These are phyloP conservation scores for Trichogramma pretiosum DNA, from an alignment of 1,140 invertebrate genomes.

Conservation along the genomic window DNA sequence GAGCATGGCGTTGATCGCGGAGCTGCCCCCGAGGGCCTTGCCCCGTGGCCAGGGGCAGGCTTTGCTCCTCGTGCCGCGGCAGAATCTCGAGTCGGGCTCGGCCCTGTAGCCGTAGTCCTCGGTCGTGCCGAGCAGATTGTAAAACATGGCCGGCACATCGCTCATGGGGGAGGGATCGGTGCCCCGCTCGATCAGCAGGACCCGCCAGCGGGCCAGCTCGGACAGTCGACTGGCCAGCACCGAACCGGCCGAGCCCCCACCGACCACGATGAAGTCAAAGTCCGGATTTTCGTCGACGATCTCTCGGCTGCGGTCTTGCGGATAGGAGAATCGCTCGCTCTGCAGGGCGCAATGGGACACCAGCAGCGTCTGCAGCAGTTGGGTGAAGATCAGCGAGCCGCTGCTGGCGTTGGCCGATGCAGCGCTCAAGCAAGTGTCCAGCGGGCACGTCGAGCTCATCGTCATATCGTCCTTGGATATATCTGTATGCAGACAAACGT, in stretches of 20 bases:
- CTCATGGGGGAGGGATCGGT: constrained; percentile 31
- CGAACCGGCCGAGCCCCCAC: constrained; percentile 57
- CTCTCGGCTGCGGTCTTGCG: constrained; percentile 45
- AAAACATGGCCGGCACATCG: constrained; percentile 48
- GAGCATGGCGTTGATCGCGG: constrained; percentile 73
- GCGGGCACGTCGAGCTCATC: no score
- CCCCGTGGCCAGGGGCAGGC: constrained; percentile 60
- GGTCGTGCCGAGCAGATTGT: constrained; percentile 41
- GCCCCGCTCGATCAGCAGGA: constrained; percentile 55
- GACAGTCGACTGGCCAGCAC: constrained; percentile 53
- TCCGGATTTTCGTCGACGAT: constrained; percentile 30
- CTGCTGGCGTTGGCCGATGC: no score
- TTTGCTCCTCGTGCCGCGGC: constrained; percentile 43
- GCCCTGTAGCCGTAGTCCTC: constrained; percentile 61
- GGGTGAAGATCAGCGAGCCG: constrained; percentile 25
- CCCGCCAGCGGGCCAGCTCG: constrained; percentile 44
- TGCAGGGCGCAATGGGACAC: constrained; percentile 46
- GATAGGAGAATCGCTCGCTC: constrained; percentile 28
- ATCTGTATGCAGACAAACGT: no score
- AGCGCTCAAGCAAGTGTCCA: no score
- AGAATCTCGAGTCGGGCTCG: constrained; percentile 49
- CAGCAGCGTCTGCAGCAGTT: constrained; percentile 46
- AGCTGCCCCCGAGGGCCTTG: constrained; percentile 66
- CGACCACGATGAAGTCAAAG: constrained; percentile 52
- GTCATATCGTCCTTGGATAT: no score